A percentile compares a stretch with the other conserved stretches of the same genome.
phyloP scores from a whole-genome alignment of 2,113 vertebrate species.

The Morone saxatilis region DNA sequence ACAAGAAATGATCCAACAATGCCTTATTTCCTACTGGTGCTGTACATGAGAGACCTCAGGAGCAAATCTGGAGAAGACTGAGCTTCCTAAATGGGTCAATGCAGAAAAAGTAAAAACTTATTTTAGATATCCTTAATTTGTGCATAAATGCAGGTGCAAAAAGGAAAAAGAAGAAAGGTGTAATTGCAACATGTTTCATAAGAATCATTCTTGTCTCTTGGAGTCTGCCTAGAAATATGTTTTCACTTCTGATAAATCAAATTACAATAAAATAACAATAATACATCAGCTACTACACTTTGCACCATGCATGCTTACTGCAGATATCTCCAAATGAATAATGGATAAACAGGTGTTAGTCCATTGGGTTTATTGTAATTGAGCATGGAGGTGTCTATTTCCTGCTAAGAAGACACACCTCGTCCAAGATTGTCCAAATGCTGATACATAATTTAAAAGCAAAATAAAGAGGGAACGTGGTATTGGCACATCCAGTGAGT shows the following conservation, averaged over 20 bases:
- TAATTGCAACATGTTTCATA: not conserved
- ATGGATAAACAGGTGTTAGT: not conserved
- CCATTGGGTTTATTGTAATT: not conserved
- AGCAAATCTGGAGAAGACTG: not conserved
- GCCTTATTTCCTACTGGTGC: not conserved
- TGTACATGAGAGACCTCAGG: not conserved
- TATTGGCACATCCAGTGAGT: not conserved
- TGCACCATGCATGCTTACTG: not conserved
- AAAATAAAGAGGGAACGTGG: not conserved
- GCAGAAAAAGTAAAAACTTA: not conserved
- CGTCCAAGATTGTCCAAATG: not conserved
- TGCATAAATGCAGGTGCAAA: conserved; percentile 4
- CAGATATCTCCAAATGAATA: not conserved
- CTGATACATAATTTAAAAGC: not conserved
- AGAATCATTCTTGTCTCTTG: not conserved
- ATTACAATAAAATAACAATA: no score
- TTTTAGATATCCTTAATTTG: not conserved
- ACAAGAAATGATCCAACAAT: not conserved
- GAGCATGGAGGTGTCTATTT: not conserved
- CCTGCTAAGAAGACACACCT: not conserved
- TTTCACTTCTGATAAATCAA: not conserved
- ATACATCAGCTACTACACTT: not conserved
- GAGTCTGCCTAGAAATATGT: not conserved
- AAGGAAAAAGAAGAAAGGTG: not conserved
- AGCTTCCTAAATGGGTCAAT: not conserved